A percentile compares a stretch with the other conserved stretches of the same genome.
These are phyloP conservation scores for Arizona elegans DNA, from an alignment of 2,113 vertebrate species.

Conservation along the genomic window DNA sequence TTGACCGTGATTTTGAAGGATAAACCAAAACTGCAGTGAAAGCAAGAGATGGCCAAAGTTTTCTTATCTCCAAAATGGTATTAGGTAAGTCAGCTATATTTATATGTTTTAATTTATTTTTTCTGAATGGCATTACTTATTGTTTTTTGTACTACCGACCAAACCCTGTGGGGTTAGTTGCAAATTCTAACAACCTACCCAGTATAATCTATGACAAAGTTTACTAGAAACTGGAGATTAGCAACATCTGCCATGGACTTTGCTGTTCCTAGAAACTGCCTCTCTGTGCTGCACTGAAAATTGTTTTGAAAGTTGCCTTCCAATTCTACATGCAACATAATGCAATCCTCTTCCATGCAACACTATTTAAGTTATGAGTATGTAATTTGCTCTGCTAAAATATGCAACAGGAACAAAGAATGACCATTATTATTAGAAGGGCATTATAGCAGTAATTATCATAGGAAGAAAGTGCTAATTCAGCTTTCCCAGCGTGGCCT, in stretches of 20 bases:
- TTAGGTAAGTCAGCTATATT: slow-evolving; percentile 1
- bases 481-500: neutral
- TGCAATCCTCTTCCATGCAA: neutral
- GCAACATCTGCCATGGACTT: neutral
- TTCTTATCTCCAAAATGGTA: neutral
- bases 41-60: slow-evolving; percentile 19
- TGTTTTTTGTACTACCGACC: neutral
- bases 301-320: neutral
- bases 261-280: neutral
- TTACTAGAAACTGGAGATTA: neutral
- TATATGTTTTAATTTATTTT: neutral
- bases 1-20: neutral
- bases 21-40: neutral
- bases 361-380: neutral
- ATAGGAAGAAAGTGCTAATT: neutral
- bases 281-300: neutral
- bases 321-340: neutral
- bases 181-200: neutral
- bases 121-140: slow-evolving; percentile 6
- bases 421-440: neutral
- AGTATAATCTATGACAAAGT: neutral
- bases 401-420: neutral
- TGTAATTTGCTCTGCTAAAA: neutral
- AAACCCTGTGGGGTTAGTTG: neutral
- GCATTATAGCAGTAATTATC: neutral